Percentiles rank a stretch among this genome's conserved stretches.
Evolutionary conservation across 2,888 invertebrate species (phyloP).

Genomic region (Elgonia sp.): DNA sequence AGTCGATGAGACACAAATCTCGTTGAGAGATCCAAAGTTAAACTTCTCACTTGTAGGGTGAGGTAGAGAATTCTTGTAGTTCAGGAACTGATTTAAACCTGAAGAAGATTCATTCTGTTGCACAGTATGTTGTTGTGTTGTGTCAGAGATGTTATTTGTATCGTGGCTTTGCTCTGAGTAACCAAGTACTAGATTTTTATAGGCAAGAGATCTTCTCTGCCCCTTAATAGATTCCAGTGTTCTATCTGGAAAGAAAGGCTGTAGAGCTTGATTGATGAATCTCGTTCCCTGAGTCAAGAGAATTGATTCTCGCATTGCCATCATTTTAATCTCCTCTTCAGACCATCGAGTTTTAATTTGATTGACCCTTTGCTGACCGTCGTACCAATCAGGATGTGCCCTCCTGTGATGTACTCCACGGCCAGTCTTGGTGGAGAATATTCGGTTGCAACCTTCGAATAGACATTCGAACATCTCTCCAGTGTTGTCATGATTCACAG

Average conservation of each 20-base stretch:
- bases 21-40: no score
- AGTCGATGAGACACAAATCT: no score
- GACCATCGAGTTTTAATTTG: conserved; percentile 22
- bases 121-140: neutral
- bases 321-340: conserved; percentile 22
- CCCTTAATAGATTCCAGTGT: conserved; percentile 9
- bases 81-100: no score
- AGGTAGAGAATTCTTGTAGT: no score
- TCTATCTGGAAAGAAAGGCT: conserved; percentile 24
- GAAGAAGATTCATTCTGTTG: neutral
- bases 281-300: neutral
- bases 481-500: neutral
- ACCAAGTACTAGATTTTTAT: neutral
- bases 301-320: conserved; percentile 32
- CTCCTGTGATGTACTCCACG: neutral
- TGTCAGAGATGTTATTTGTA: no score
- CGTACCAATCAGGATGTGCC: neutral
- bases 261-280: conserved; percentile 60
- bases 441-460: neutral
- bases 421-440: neutral
- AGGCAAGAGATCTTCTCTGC: neutral
- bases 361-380: neutral
- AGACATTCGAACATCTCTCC: neutral
- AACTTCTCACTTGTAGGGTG: no score
- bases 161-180: neutral